Conservation (phyloP, 2,888 invertebrate genomes). For the Gastrophysa polygoni region DNA sequence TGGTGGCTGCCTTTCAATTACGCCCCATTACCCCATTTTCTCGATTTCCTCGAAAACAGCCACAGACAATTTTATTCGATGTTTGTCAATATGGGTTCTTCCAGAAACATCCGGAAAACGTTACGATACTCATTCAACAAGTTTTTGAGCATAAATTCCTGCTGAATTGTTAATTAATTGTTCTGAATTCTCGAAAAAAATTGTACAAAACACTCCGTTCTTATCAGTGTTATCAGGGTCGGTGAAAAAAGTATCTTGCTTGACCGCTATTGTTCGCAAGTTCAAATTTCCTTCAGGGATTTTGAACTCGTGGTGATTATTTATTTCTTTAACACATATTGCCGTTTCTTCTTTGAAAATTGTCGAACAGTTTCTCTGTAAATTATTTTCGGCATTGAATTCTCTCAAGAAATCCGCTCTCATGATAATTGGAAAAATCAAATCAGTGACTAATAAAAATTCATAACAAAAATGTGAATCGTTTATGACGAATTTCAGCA, state of each 20-base stretch:
- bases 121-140: not conserved
- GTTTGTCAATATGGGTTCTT: not conserved
- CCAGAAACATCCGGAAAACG: not conserved
- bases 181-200: not conserved
- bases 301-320: not conserved
- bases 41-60: not conserved
- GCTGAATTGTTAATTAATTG: not conserved
- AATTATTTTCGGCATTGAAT: not conserved
- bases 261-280: not conserved
- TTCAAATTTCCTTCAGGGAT: not conserved
- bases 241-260: not conserved
- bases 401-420: not conserved
- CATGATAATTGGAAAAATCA: not conserved
- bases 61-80: not conserved
- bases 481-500: not conserved
- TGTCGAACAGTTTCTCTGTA: not conserved
- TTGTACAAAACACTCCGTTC: not conserved
- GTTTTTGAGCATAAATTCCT: not conserved
- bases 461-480: not conserved
- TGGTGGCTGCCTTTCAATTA: not conserved
- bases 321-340: not conserved
- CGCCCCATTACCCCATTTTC: conserved; percentile 2
- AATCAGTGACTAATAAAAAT: not conserved
- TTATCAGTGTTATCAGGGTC: not conserved
- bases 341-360: not conserved